These are phyloP conservation scores for Reinhardtius hippoglossoides DNA, from an alignment of 2,113 vertebrate species.

Conservation along the genomic window DNA sequence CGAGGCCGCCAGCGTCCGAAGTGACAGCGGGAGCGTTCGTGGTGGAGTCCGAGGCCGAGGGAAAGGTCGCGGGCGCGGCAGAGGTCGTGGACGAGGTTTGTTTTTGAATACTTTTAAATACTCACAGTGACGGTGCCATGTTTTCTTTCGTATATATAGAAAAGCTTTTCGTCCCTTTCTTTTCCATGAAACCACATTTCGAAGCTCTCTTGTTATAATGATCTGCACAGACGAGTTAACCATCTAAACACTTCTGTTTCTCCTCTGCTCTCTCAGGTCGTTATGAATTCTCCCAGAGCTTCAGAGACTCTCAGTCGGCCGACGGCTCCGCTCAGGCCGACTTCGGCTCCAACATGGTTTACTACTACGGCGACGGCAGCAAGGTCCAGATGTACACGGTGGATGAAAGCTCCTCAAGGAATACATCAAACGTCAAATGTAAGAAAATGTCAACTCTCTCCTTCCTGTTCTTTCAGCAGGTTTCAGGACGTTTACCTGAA, in stretches of 20 bases:
- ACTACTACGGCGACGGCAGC: conserved; percentile 92
- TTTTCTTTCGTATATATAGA: no score
- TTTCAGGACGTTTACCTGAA: no score
- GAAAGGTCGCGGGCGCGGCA: conserved; percentile 89
- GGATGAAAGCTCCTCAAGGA: conserved; percentile 94
- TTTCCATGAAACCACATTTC: no score
- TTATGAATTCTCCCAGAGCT: conserved; percentile 87
- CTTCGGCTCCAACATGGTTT: conserved; percentile 89
- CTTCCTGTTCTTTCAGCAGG: not conserved
- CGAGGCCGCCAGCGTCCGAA: conserved; percentile 86
- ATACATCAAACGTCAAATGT: conserved; percentile 98
- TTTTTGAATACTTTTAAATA: no score
- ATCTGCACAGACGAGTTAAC: no score
- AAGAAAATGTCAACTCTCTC: conserved; percentile 62
- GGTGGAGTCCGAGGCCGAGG: conserved; percentile 86
- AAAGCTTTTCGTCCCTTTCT: no score
- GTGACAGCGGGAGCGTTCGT: conserved; percentile 84
- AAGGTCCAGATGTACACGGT: conserved; percentile 93
- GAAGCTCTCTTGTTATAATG: no score
- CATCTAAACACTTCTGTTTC: no score
- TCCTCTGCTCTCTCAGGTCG: conserved; percentile 80
- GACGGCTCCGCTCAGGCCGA: conserved; percentile 84
- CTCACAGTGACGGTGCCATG: not conserved
- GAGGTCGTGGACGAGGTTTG: conserved; percentile 87
- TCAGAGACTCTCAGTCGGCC: conserved; percentile 82